Base-by-base conservation (phyloP, 2,888 invertebrate species). In the Eustalomyia histrio region DNA sequence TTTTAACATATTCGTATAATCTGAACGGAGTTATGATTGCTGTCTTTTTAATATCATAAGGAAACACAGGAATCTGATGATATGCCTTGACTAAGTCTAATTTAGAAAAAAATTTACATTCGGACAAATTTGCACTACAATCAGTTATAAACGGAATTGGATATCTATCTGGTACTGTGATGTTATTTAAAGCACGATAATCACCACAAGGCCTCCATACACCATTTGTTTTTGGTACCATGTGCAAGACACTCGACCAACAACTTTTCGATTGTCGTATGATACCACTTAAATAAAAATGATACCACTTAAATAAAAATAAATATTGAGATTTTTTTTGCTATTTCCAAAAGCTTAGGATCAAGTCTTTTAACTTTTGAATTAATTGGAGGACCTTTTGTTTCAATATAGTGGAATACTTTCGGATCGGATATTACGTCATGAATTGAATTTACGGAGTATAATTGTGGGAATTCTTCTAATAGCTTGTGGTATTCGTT, bases 101-200 rank as follows among this genome's bases (percentile, higher is more conserved):
- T n/a, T n/a, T n/a, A n/a, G n/a, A n/a, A n/a, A n/a, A n/a, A n/a
- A n/a, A n/a, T n/a, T n/a, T n/a, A n/a, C 67, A 4, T 67, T 24
- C 16, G 80, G 75, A 57, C 89, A 88, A 14, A 87, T 85, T 1
- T n/a, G n/a, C n/a, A n/a, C n/a, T n/a, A n/a, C n/a, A n/a, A n/a
- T n/a, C n/a, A n/a, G n/a, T n/a, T n/a, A 90, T 83, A 35, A 87
- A 85, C 0, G 87, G 85, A 5, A 88, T 80, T 0, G 89, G 89
- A 72, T 89, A 89, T 4, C 86, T 63, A 80, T 90, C 89, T 0
- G 88, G 87, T 0, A 86, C 71, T 0, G 89, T n/a, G n/a, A n/a
- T n/a, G n/a, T n/a, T n/a, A n/a, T n/a, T 90, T 0, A 89, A 80
- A 1, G 52, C 50, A 0, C 88, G 81, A n/a, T n/a, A n/a, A n/a